These are phyloP conservation scores for Pemphigus obesinymphae DNA, from an alignment of 1,140 invertebrate genomes.

Conservation along the genomic window DNA sequence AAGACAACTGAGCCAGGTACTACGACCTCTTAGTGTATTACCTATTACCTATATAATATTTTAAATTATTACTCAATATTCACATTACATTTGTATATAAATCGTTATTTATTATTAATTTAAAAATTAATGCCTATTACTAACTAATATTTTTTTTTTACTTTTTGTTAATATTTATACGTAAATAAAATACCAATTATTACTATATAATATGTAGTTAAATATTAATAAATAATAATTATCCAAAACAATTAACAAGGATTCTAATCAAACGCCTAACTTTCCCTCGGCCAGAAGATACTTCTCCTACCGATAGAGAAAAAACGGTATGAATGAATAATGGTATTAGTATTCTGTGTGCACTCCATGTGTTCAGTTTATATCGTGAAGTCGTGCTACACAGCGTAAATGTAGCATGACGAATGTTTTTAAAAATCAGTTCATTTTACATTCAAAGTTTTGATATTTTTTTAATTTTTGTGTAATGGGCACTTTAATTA, in stretches of 20 bases:
- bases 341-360: constrained; percentile 22
- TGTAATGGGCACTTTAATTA: constrained; percentile 39
- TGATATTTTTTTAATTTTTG: constrained; percentile 17
- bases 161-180: no score
- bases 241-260: not conserved
- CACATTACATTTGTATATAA: no score
- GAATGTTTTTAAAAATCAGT: constrained; percentile 26
- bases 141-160: no score
- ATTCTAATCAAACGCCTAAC: constrained; percentile 5
- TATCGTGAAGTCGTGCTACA: constrained; percentile 28
- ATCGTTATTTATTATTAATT: no score
- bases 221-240: not conserved
- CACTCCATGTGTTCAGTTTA: constrained; percentile 38
- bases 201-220: no score
- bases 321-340: constrained; percentile 27
- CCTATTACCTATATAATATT: no score
- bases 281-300: constrained; percentile 25
- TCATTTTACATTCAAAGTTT: not conserved
- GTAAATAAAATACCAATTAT: no score
- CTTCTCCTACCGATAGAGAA: constrained; percentile 20
- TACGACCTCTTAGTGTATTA: no score
- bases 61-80: no score
- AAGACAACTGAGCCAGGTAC: no score
- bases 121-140: no score
- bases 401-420: constrained; percentile 31